phyloP scores from a whole-genome alignment of 35 echinoderm and acorn worm genomes.

The Eucidaris tribuloides region DNA sequence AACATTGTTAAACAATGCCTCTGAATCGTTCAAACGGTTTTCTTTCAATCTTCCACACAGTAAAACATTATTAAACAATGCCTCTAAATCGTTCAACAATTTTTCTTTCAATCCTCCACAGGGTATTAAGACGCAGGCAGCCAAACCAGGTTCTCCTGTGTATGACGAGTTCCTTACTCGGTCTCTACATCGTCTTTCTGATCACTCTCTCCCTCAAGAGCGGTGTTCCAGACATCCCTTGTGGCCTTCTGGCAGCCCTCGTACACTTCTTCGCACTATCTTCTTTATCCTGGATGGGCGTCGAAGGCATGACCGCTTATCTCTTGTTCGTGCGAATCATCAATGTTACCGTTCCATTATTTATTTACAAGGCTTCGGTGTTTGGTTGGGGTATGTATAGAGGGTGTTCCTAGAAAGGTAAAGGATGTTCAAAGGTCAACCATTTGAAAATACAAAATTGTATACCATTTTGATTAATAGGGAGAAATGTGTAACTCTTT shows the following conservation, averaged over 20 bases:
- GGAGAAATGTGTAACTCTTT: too few species aligned
- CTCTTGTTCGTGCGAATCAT: conserved; percentile 58
- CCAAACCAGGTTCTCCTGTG: conserved; percentile 26
- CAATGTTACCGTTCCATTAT: conserved; percentile 33
- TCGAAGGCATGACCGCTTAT: conserved; percentile 64
- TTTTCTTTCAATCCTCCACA: too few species aligned
- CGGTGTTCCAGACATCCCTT: neutral
- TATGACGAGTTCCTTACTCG: neutral
- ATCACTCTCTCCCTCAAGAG: neutral
- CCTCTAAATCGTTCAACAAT: too few species aligned
- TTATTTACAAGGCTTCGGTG: conserved; percentile 58
- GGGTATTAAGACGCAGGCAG: neutral
- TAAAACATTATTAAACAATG: too few species aligned
- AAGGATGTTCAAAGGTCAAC: too few species aligned
- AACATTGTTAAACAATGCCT: too few species aligned
- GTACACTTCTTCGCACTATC: conserved; percentile 68
- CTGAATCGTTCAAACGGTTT: too few species aligned
- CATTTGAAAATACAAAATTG: too few species aligned
- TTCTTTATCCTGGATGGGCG: conserved; percentile 65
- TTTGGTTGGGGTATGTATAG: conserved; percentile 71
- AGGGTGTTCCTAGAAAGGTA: too few species aligned
- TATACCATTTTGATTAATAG: too few species aligned
- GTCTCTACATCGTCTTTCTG: conserved; percentile 33
- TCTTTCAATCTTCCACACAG: too few species aligned
- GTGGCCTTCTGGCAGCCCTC: conserved; percentile 42